Evolutionary conservation across 1,140 invertebrate genomes (phyloP).

Genomic region (Trialeurodes vaporariorum): DNA sequence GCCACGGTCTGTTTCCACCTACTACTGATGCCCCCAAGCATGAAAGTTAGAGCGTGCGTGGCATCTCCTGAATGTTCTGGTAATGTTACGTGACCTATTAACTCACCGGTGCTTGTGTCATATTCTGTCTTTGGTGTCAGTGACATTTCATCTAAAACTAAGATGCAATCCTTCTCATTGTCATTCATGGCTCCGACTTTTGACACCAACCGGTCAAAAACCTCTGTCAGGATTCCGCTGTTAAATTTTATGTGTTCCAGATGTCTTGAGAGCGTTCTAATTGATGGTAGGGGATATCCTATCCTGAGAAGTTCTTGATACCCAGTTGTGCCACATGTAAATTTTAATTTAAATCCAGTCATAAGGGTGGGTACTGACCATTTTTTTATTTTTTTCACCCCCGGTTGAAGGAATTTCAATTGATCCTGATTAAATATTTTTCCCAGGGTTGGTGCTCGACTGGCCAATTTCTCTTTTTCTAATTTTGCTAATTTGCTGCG

Average conservation of each 20-base stretch:
- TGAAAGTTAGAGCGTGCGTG: constrained; percentile 2
- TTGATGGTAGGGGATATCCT: constrained; percentile 15
- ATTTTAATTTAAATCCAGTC: constrained; percentile 19
- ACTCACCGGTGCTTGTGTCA: background rate
- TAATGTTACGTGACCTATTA: constrained; percentile 1
- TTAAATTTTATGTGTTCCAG: constrained; percentile 15
- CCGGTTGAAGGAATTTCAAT: too few relatives aligned
- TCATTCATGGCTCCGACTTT: constrained; percentile 12
- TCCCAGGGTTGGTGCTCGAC: too few relatives aligned
- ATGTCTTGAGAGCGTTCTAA: constrained; percentile 16
- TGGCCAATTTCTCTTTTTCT: too few relatives aligned
- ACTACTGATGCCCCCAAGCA: background rate
- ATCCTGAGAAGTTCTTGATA: constrained; percentile 16
- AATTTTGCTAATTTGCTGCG: too few relatives aligned
- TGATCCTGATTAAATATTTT: too few relatives aligned
- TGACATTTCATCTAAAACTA: constrained; percentile 9
- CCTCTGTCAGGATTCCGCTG: constrained; percentile 11
- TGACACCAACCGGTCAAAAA: constrained; percentile 15
- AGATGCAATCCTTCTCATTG: constrained; percentile 14
- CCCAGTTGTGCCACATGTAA: constrained; percentile 4
- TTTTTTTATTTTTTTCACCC: too few relatives aligned
- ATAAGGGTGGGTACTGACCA: constrained; percentile 14
- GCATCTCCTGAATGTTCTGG: constrained; percentile 2
- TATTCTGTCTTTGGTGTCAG: background rate
- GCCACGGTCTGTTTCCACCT: constrained; percentile 8